These are phyloP conservation scores for Chrysotoxum bicinctum DNA, from an alignment of 2,888 invertebrate species.

Conservation along the genomic window DNA sequence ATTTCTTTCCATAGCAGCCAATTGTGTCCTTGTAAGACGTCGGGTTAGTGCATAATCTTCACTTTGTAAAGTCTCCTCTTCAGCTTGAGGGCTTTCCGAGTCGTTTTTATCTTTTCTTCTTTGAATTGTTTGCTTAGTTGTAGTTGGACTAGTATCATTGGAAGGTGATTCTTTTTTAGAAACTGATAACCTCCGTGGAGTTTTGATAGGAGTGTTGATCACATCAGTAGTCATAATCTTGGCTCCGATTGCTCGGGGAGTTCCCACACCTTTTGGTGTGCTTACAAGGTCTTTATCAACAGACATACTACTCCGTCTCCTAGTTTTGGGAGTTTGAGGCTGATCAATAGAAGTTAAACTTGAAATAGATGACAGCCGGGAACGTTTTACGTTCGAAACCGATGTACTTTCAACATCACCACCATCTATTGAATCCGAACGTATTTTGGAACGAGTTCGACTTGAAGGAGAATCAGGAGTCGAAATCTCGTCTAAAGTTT, in stretches of 20 bases:
- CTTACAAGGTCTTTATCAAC: conserved; percentile 47
- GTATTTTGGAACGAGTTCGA: conserved; percentile 74
- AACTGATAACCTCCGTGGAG: conserved; percentile 50
- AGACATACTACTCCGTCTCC: conserved; percentile 65
- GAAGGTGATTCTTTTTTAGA: conserved; percentile 41
- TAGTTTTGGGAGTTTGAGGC: conserved; percentile 70
- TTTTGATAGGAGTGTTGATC: conserved; percentile 40
- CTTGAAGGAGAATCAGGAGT: conserved; percentile 75
- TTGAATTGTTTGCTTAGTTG: conserved; percentile 18
- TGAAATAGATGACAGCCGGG: conserved; percentile 73
- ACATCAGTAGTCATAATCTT: conserved; percentile 53
- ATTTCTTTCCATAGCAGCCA: conserved; percentile 75
- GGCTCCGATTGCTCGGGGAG: conserved; percentile 63
- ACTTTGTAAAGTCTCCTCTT: conserved; percentile 22
- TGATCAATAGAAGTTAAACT: conserved; percentile 70
- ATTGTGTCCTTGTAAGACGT: conserved; percentile 76
- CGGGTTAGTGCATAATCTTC: conserved; percentile 73
- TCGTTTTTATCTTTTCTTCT: conserved; percentile 9
- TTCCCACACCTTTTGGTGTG: conserved; percentile 51
- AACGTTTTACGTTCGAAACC: conserved; percentile 71
- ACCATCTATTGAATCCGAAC: conserved; percentile 74
- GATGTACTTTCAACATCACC: conserved; percentile 53
- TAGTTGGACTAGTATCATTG: conserved; percentile 20
- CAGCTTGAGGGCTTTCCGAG: conserved; percentile 6
- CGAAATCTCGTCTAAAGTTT: conserved; percentile 74